Percentiles rank a stretch among this genome's conserved stretches.
These are phyloP conservation scores for Anastatus disparis DNA, from an alignment of 1,140 invertebrate genomes.

Conservation along the genomic window DNA sequence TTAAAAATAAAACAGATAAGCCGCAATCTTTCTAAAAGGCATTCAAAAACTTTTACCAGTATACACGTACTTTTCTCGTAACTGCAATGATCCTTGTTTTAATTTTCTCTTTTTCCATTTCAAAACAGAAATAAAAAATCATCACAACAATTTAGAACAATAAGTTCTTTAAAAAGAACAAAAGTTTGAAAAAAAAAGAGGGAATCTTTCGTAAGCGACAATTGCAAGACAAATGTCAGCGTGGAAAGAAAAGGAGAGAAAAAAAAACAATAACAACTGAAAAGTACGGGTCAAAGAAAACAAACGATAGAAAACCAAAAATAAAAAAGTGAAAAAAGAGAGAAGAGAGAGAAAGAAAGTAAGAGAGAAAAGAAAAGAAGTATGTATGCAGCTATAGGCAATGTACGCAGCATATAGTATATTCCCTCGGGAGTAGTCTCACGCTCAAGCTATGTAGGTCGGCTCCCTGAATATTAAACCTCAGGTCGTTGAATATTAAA, in stretches of 20 bases:
- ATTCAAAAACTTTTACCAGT: too few species aligned
- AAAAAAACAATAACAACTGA: not conserved
- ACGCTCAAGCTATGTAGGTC: constrained; percentile 37
- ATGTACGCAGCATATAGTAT: too few species aligned
- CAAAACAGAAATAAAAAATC: too few species aligned
- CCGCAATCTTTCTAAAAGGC: too few species aligned
- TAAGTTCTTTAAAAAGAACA: not conserved
- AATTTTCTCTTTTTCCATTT: too few species aligned
- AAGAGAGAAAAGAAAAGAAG: not conserved
- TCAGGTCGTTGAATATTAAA: constrained; percentile 44
- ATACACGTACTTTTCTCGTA: too few species aligned
- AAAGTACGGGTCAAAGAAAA: too few species aligned
- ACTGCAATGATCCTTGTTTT: too few species aligned
- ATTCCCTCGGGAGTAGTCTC: constrained; percentile 34
- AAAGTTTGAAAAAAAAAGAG: not conserved
- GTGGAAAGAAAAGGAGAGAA: not conserved
- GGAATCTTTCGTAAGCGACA: not conserved
- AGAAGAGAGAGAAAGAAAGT: constrained; percentile 1
- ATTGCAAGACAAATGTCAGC: constrained; percentile 3
- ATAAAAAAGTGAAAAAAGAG: not conserved
- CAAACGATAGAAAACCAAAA: constrained; percentile 7
- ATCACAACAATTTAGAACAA: not conserved
- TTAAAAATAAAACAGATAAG: too few species aligned
- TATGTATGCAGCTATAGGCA: not conserved
- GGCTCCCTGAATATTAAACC: constrained; percentile 43